phyloP scores from a whole-genome alignment of 2,888 invertebrate species.

The Encarsia formosa region DNA sequence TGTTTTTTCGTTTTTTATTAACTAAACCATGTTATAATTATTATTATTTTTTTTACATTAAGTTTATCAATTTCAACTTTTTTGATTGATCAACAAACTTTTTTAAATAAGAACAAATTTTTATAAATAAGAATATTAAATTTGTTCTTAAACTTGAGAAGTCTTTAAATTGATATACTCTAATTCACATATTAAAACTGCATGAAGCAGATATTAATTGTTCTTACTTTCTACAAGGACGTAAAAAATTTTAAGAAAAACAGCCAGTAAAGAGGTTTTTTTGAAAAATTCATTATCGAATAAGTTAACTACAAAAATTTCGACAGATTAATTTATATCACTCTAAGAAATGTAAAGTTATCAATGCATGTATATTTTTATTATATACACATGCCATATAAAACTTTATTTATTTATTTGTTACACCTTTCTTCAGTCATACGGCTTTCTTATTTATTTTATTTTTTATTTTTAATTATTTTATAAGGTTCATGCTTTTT shows the following conservation, averaged over 20 bases:
- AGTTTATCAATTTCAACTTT: too few relatives aligned
- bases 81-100: too few relatives aligned
- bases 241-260: constrained; percentile 20
- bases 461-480: constrained; percentile 1
- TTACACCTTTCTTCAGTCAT: constrained; percentile 16
- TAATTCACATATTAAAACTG: too few relatives aligned
- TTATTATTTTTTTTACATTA: too few relatives aligned
- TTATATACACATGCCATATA: constrained; percentile 19
- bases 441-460: constrained; percentile 7
- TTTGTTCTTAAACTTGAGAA: too few relatives aligned
- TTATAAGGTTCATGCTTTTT: constrained; percentile 2
- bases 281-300: constrained; percentile 4
- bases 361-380: constrained; percentile 15
- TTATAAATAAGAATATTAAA: too few relatives aligned
- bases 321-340: too few relatives aligned
- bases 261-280: constrained; percentile 6
- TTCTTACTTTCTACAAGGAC: constrained; percentile 6
- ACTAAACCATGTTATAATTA: too few relatives aligned
- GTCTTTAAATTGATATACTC: too few relatives aligned
- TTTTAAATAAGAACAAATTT: too few relatives aligned
- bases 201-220: constrained; percentile 10
- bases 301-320: too few relatives aligned
- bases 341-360: constrained; percentile 3
- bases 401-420: constrained; percentile 17
- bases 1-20: too few relatives aligned